These are phyloP conservation scores for Drosophila insularis DNA, from an alignment of 1,140 invertebrate genomes.

Conservation along the genomic window DNA sequence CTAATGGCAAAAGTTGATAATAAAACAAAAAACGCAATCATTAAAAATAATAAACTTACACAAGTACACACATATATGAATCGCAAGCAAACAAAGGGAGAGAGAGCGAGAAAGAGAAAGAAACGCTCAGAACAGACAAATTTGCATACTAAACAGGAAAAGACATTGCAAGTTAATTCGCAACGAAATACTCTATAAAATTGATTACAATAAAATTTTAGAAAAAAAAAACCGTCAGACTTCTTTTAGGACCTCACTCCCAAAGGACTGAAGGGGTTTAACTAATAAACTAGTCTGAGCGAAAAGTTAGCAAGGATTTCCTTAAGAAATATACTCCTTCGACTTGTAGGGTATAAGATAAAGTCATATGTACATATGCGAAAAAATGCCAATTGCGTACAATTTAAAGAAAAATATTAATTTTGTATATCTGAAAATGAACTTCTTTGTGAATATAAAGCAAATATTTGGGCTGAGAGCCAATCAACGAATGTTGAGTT, in stretches of 20 bases:
- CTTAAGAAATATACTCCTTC: too few relatives aligned
- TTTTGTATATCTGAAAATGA: conserved; percentile 11
- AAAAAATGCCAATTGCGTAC: conserved; percentile 13
- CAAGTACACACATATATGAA: conserved; percentile 3
- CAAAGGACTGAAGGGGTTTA: too few relatives aligned
- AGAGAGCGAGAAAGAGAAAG: too few relatives aligned
- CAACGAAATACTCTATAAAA: conserved; percentile 31
- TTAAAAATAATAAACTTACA: conserved; percentile 67
- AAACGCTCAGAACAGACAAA: conserved; percentile 29
- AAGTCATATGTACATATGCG: conserved; percentile 10
- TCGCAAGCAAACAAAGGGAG: conserved; percentile 13
- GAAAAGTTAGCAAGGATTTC: too few relatives aligned
- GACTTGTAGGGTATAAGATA: not conserved
- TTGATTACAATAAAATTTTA: too few relatives aligned
- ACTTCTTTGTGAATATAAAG: conserved; percentile 3
- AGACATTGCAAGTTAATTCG: conserved; percentile 39
- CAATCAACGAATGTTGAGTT: not conserved
- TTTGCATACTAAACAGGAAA: conserved; percentile 63
- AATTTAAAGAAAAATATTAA: not conserved
- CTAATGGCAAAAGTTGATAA: conserved; percentile 69
- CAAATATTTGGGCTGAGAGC: not conserved
- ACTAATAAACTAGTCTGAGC: too few relatives aligned
- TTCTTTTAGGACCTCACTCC: too few relatives aligned
- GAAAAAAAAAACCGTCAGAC: too few relatives aligned
- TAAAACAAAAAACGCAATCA: conserved; percentile 68